Evolutionary conservation across 2,888 invertebrate species (phyloP).

Genomic region (Shargacucullia verbasci): DNA sequence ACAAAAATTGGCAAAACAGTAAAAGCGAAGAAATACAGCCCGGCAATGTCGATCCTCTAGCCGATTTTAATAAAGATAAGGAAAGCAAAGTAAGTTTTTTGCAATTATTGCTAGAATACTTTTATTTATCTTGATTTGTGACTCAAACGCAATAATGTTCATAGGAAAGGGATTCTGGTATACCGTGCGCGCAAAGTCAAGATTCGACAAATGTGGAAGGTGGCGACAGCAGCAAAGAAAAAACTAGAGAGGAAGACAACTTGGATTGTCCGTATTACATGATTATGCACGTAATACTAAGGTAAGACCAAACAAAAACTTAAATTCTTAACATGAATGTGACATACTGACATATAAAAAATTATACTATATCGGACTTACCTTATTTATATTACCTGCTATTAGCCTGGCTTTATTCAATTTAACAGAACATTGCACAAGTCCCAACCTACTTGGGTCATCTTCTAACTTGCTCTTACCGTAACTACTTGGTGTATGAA

Average conservation of each 20-base stretch:
- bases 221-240: constrained; percentile 80
- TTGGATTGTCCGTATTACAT: constrained; percentile 91
- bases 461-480: no score
- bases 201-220: constrained; percentile 85
- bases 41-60: constrained; percentile 75
- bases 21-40: constrained; percentile 78
- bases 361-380: no score
- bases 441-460: no score
- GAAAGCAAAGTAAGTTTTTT: constrained; percentile 79
- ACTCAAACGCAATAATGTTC: background rate
- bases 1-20: constrained; percentile 88
- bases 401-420: no score
- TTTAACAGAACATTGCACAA: no score
- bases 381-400: no score
- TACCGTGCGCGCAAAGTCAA: constrained; percentile 84
- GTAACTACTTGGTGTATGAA: no score
- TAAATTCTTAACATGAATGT: background rate
- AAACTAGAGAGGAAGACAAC: constrained; percentile 80
- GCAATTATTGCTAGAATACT: no score
- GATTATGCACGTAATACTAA: constrained; percentile 92
- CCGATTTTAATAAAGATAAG: constrained; percentile 80
- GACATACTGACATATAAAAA: no score
- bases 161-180: constrained; percentile 84
- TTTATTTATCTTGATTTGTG: background rate
- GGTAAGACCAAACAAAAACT: constrained; percentile 71